Evolutionary conservation across 2,113 vertebrate genomes (phyloP), one percentile per base, ranked within the genome.

Genomic region (Miniopterus natalensis): DNA sequence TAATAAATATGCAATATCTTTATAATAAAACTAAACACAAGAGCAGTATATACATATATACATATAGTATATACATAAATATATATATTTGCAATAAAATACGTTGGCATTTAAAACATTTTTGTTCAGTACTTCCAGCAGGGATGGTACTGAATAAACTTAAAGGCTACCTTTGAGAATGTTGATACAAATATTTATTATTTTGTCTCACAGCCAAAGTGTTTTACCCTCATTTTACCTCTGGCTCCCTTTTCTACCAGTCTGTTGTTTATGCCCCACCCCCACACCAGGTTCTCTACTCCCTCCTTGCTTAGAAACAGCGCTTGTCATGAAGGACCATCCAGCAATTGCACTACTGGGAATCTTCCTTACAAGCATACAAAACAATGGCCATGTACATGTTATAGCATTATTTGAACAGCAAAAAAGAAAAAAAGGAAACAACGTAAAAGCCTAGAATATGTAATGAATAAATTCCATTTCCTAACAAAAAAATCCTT

Each of bases 21-120:
- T 91, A 63, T 59, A 96, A 88, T 70, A 90, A 91, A 93, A 93
- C 21, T 42, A 85, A 94, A 84, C 14, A 94, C 25, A 88, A 85
- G 1, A 59, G 45, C 10, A 88, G 75, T 23, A 36, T 21, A 36
- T 36, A 36, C 7, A 45, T 45, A 27, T 14, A 23, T 8, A 36
- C 23, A 12, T 36, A 18, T 29, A 55, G 42, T 14, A 45, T 15
- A 55, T 55, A 55, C 17, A 20, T 20, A 55, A 3, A 55, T 55
- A 25, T 8, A 45, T 14, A 42, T 17, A 27, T 15, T 55, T 79
- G 6, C 1, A 81, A 91, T 86, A 88, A 95, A 93, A 83, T 40
- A 94, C 2, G 45, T 1, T 95, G 79, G 90, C 57, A 96, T 93
- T 94, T 87, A 93, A 95, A 79, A 14, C 27, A 53, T 63, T 88